Evolutionary conservation across 2,888 invertebrate species (phyloP).

Genomic region (Macaria liturata): DNA sequence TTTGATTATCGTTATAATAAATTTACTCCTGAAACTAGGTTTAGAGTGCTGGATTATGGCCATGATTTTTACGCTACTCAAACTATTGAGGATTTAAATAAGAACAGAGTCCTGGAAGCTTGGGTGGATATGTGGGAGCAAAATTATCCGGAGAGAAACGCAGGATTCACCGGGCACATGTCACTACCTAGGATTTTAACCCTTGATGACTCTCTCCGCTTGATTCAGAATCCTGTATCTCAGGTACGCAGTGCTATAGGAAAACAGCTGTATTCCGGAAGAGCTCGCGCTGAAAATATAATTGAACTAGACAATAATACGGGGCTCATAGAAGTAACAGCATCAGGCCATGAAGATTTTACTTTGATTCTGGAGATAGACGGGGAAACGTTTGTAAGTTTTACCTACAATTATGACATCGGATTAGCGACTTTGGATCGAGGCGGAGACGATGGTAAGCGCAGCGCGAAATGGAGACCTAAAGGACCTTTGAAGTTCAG

Average conservation of each 20-base stretch:
- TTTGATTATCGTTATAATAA: conserved; percentile 57
- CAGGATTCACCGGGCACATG: conserved; percentile 70
- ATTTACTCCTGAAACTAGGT: conserved; percentile 54
- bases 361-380: conserved; percentile 50
- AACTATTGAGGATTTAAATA: conserved; percentile 48
- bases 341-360: conserved; percentile 40
- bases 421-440: conserved; percentile 57
- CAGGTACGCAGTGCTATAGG: conserved; percentile 44
- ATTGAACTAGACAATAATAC: conserved; percentile 47
- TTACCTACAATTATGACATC: conserved; percentile 46
- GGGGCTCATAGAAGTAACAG: conserved; percentile 52
- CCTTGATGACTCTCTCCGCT: conserved; percentile 43
- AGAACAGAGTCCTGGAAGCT: conserved; percentile 59
- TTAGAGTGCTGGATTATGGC: conserved; percentile 63
- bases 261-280: conserved; percentile 39
- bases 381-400: conserved; percentile 39
- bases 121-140: conserved; percentile 77
- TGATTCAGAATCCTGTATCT: conserved; percentile 57
- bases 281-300: conserved; percentile 31
- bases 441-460: conserved; percentile 58
- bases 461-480: conserved; percentile 60
- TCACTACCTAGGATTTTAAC: conserved; percentile 61
- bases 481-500: conserved; percentile 37
- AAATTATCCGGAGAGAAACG: conserved; percentile 58
- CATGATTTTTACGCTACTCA: conserved; percentile 77